A percentile compares a stretch with the other conserved stretches of the same genome.
phyloP scores from a whole-genome alignment of 2,113 vertebrate species.

The Hypocryptadius cinnamomeus region DNA sequence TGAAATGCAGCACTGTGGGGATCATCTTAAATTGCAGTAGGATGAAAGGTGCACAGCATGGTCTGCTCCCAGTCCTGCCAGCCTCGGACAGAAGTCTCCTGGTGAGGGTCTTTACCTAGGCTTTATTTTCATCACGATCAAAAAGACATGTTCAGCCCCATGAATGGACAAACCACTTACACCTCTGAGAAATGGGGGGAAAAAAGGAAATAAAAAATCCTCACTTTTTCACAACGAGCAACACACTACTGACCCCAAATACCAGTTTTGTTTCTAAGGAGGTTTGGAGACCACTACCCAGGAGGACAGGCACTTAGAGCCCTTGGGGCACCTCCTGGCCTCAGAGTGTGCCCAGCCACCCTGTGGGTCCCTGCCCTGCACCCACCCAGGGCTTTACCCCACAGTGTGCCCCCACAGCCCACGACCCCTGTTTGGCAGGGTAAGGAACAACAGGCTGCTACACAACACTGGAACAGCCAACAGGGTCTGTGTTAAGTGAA shows the following conservation, averaged over 20 bases:
- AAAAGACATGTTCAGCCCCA: background rate
- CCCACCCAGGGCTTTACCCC: fast-evolving
- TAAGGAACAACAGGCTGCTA: background rate
- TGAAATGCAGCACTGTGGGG: background rate
- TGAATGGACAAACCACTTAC: background rate
- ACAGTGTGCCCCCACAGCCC: fast-evolving
- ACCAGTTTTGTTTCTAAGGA: background rate
- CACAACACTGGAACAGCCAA: background rate
- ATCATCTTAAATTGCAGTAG: background rate
- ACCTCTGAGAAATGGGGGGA: background rate
- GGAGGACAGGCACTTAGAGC: background rate
- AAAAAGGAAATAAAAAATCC: background rate
- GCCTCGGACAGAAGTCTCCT: background rate
- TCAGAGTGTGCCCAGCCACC: background rate
- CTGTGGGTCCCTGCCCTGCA: background rate
- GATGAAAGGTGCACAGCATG: background rate
- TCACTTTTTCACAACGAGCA: background rate
- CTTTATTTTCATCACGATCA: background rate
- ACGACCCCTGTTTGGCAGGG: fast-evolving
- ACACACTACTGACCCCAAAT: background rate
- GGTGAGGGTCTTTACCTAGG: background rate
- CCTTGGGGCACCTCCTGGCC: background rate
- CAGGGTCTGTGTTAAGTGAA: background rate
- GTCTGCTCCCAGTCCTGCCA: background rate
- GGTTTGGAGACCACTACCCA: background rate